Evolutionary conservation across 2,113 vertebrate species (phyloP), one percentile per base, ranked within the genome.

Genomic region (Cygnus atratus): DNA sequence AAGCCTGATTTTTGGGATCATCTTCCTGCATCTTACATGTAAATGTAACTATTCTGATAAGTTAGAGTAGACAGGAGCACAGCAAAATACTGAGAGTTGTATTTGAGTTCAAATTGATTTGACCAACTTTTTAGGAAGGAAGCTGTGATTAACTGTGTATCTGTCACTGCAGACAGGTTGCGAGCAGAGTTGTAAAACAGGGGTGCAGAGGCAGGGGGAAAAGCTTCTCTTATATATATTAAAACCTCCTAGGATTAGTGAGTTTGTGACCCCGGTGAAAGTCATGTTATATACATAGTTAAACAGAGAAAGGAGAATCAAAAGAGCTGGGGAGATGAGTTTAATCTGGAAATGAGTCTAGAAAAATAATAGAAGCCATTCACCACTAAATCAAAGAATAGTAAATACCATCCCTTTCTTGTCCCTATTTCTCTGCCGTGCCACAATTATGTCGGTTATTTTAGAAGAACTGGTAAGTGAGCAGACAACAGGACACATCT

Each of bases 1-100:
- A 96, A 97, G 93, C n/a, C 61, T 96, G 78, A 93, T 97, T 96
- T 96, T 79, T 46, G 74, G 89, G 94, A 93, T 94, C 84, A 95
- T 93, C 92, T 62, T 81, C 90, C 85, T 89, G 50, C 79, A 92
- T 96, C 63, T 92, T 87, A 83, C 88, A 97, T 89, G 77, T 95
- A 94, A 93, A 90, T 94, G 90, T 75, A 91, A 66, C 72, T 80
- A 46, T 55, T 73, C 81, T 75, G 73, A 95, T 87, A 95, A 96
- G 90, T 83, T 76, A 95, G 84, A 71, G 76, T 48, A 88, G 37
- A 77, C 87, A 95, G 67, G 12, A 24, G n/a, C 37, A 78, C 26
- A 35, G 15, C 7, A 35, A 48, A 92, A 87, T 52, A 84, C 50
- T 26, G 15, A n/a, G 78, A 57, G 75, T 57, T 71, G 67, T 59